Percentiles rank a stretch among this genome's conserved stretches.
Evolutionary conservation across 2,797 vertebrate genomes (phyloP).

Genomic region (Karalla daura): DNA sequence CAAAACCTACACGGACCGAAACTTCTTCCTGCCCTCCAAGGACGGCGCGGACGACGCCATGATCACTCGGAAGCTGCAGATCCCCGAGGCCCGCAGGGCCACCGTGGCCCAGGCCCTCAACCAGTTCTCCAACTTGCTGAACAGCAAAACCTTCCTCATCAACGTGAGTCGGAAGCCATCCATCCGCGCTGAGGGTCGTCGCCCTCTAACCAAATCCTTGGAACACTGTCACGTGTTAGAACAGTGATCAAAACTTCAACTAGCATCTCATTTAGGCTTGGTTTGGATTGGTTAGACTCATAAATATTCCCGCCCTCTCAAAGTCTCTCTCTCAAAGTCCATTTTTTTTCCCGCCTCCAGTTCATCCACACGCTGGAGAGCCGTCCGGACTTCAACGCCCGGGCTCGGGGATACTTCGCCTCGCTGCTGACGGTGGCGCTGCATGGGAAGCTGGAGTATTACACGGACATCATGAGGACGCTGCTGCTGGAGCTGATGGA

Average conservation of each 20-base stretch:
- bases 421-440: conserved; percentile 96
- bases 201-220: no score
- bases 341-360: conserved; percentile 59
- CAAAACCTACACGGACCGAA: conserved; percentile 94
- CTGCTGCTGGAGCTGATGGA: conserved; percentile 96
- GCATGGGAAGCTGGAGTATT: conserved; percentile 97
- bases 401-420: conserved; percentile 93
- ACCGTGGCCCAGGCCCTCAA: conserved; percentile 91
- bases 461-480: conserved; percentile 96
- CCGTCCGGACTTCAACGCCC: conserved; percentile 93
- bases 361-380: conserved; percentile 96
- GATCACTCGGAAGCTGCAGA: conserved; percentile 92
- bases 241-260: no score
- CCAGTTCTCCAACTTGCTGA: conserved; percentile 98
- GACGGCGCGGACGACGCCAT: conserved; percentile 93
- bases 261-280: no score
- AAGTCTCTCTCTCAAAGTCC: neutral
- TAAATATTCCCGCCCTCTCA: no score
- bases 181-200: no score
- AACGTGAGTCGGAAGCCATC: conserved; percentile 82
- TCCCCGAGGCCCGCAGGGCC: conserved; percentile 88
- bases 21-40: conserved; percentile 96
- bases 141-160: conserved; percentile 97
- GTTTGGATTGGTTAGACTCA: no score
- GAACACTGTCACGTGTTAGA: no score